Evolutionary conservation across 2,113 vertebrate genomes (phyloP).

Genomic region (Mus pahari): DNA sequence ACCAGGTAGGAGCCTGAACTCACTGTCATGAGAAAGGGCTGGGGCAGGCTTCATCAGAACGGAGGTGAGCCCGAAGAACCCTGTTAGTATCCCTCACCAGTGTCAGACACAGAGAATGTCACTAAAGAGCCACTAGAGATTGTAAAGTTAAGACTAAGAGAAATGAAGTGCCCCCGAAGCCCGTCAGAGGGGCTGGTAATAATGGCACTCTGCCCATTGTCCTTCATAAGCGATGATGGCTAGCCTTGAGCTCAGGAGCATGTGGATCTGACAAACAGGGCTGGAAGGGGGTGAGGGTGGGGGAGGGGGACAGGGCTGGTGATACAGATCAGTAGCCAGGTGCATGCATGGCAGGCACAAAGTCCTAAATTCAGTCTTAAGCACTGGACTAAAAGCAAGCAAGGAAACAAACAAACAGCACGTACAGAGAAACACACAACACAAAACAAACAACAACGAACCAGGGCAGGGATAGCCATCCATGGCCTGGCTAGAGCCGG

Average conservation of each 20-base stretch:
- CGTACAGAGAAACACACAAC: not conserved
- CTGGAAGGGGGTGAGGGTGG: not conserved
- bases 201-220: not conserved
- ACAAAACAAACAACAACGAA: not conserved
- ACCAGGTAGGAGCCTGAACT: not conserved
- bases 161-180: not conserved
- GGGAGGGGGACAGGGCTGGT: no score
- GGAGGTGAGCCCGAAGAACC: not conserved
- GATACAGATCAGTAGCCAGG: not conserved
- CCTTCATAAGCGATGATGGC: not conserved
- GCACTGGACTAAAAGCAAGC: not conserved
- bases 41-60: not conserved
- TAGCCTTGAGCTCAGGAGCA: not conserved
- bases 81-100: no score
- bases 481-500: slow-evolving; percentile 14
- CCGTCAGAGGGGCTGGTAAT: not conserved
- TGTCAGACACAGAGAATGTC: not conserved
- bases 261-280: not conserved
- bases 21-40: not conserved
- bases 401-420: not conserved
- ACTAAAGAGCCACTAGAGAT: not conserved
- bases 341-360: not conserved
- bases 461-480: not conserved
- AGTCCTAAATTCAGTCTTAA: not conserved
- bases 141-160: not conserved